A percentile compares a stretch with the other conserved stretches of the same genome.
Evolutionary conservation across 2,888 invertebrate genomes (phyloP).

Genomic region (Pharmacophagus antenor): DNA sequence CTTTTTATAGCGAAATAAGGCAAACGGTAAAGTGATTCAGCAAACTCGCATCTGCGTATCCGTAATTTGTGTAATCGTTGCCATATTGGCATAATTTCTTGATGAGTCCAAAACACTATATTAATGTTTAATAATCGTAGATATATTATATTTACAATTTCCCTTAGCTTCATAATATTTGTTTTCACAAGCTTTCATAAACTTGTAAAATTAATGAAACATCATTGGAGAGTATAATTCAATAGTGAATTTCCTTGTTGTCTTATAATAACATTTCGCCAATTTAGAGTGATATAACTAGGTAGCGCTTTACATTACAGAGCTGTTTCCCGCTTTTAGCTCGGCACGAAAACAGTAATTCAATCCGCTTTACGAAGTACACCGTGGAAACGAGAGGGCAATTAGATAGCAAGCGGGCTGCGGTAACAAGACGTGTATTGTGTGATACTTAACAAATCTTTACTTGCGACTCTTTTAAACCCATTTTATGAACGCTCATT

Average conservation of each 20-base stretch:
- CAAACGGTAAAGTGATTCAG: no score
- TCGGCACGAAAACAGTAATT: background rate
- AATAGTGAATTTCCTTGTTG: background rate
- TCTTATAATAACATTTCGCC: background rate
- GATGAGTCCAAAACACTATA: no score
- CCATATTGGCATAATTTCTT: no score
- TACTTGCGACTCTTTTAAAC: background rate
- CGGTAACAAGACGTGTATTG: background rate
- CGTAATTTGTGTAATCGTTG: no score
- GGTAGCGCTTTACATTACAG: background rate
- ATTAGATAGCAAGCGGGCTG: background rate
- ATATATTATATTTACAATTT: no score
- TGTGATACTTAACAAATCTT: background rate
- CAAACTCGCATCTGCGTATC: no score
- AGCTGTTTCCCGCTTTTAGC: background rate
- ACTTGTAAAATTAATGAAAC: no score
- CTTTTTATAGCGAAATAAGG: no score
- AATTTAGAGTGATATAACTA: background rate
- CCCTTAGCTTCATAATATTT: no score
- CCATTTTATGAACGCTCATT: background rate
- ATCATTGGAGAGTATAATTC: no score
- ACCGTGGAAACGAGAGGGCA: background rate
- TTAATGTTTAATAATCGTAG: no score
- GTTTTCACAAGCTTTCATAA: no score
- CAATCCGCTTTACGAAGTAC: conserved; percentile 6